phyloP scores from a whole-genome alignment of 2,797 vertebrate genomes.

The Todus mexicanus region DNA sequence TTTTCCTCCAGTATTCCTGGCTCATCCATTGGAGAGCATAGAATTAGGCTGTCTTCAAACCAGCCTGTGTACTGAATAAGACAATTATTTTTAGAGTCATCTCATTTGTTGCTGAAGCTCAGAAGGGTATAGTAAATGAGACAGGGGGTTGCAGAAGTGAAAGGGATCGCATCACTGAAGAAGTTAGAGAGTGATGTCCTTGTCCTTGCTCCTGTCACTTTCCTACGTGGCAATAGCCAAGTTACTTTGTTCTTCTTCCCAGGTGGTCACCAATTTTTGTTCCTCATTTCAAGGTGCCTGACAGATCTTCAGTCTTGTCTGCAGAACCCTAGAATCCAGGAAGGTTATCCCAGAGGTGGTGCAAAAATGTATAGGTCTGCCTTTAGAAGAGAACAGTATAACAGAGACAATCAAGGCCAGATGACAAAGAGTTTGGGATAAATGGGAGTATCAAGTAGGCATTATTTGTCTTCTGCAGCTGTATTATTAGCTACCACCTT shows the following conservation, averaged over 20 bases:
- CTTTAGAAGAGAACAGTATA: neutral
- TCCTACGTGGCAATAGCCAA: neutral
- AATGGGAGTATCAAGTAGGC: neutral
- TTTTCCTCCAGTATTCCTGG: neutral
- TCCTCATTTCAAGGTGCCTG: neutral
- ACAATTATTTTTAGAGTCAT: neutral
- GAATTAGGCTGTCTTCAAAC: neutral
- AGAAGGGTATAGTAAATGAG: neutral
- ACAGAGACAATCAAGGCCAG: neutral
- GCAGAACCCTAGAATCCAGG: neutral
- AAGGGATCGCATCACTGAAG: neutral
- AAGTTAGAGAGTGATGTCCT: neutral
- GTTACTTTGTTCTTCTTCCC: neutral
- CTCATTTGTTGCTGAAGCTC: neutral
- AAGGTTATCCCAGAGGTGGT: neutral
- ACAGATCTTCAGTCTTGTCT: neutral
- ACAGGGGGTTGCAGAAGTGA: neutral
- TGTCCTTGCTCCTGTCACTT: neutral
- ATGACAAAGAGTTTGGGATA: neutral
- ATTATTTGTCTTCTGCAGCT: neutral
- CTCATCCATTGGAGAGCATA: neutral
- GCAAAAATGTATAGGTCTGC: neutral
- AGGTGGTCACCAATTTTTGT: neutral
- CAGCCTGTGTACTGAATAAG: neutral
- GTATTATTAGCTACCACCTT: neutral